These are phyloP conservation scores for Mesochorus sp. DNA, from an alignment of 2,888 invertebrate species.

Conservation along the genomic window DNA sequence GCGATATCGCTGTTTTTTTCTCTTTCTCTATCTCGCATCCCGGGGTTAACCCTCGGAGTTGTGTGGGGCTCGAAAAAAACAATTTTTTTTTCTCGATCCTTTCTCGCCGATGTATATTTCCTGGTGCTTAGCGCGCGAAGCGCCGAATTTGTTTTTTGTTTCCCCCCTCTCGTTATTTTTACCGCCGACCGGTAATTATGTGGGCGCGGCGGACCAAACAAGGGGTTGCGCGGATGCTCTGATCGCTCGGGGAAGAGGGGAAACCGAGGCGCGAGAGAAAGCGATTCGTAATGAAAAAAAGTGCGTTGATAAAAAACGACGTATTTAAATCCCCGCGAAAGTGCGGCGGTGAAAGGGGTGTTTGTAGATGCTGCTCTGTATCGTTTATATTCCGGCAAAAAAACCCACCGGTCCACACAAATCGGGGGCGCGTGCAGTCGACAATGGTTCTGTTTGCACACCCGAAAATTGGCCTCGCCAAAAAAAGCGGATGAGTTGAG, in stretches of 20 bases:
- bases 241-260: constrained; percentile 19
- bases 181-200: constrained; percentile 79
- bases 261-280: constrained; percentile 23
- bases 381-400: too few species aligned
- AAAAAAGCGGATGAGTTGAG: constrained; percentile 41
- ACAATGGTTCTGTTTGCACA: constrained; percentile 79
- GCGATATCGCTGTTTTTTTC: constrained; percentile 77
- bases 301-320: constrained; percentile 61
- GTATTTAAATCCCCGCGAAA: constrained; percentile 71
- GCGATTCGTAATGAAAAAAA: constrained; percentile 24
- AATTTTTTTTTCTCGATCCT: constrained; percentile 56
- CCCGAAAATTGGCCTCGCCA: constrained; percentile 77
- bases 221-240: constrained; percentile 71
- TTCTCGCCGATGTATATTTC: constrained; percentile 28
- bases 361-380: constrained; percentile 15
- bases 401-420: constrained; percentile 60
- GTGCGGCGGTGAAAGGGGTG: constrained; percentile 70
- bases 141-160: constrained; percentile 68
- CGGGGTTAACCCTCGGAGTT: too few species aligned
- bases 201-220: constrained; percentile 81
- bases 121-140: constrained; percentile 23
- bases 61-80: too few species aligned
- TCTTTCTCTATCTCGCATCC: constrained; percentile 41
- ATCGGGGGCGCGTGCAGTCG: constrained; percentile 73
- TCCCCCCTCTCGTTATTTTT: constrained; percentile 74